Conservation (phyloP, 2,797 vertebrate species). For the Corythornis leucogaster region DNA sequence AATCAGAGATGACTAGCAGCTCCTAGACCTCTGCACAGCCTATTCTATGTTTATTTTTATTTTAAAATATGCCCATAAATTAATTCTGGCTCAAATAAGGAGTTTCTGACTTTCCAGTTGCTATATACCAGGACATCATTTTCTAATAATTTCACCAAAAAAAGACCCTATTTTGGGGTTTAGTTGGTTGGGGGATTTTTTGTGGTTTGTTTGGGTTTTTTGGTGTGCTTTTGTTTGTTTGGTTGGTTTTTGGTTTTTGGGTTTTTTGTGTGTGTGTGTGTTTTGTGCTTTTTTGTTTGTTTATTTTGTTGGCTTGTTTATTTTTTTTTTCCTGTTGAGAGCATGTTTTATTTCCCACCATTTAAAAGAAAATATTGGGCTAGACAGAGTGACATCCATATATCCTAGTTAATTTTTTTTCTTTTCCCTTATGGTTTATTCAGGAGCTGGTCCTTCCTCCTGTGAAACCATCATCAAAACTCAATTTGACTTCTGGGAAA, state of each 20-base stretch:
- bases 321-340: neutral
- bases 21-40: neutral
- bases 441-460: neutral
- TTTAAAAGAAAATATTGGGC: conserved; percentile 21
- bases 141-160: neutral
- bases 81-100: neutral
- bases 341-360: neutral
- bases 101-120: neutral
- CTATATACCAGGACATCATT: neutral
- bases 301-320: no score
- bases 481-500: conserved; percentile 28
- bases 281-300: no score
- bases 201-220: no score
- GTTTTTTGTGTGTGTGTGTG: no score
- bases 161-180: neutral
- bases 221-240: no score
- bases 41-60: neutral
- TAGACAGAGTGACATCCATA: neutral
- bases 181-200: no score
- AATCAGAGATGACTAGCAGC: neutral
- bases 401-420: neutral
- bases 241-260: no score
- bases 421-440: conserved; percentile 17
- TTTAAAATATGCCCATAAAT: neutral
- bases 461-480: conserved; percentile 40